phyloP scores from a whole-genome alignment of 2,797 vertebrate genomes.

The Florisuga fusca region DNA sequence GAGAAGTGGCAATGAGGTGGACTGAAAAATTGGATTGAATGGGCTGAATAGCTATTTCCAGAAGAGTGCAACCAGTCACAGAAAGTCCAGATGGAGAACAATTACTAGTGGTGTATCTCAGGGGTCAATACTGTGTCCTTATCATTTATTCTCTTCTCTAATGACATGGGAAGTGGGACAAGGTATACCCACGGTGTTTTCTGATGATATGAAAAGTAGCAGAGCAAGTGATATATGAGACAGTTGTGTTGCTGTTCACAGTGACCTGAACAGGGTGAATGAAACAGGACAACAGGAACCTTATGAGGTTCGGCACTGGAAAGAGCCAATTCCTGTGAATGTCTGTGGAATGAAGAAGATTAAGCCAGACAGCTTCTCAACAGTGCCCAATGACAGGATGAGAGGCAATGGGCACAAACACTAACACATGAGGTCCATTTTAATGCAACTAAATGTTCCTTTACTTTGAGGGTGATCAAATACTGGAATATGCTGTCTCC shows the following conservation, averaged over 20 bases:
- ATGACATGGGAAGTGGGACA: background rate
- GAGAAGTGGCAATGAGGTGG: background rate
- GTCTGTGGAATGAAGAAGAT: background rate
- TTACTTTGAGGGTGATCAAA: background rate
- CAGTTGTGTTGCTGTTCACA: background rate
- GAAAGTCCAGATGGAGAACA: background rate
- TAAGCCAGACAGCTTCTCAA: background rate
- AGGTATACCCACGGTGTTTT: background rate
- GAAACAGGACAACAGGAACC: background rate
- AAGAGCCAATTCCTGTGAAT: background rate
- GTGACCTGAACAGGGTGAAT: background rate
- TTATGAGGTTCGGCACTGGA: background rate
- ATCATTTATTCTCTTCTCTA: background rate
- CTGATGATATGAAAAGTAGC: background rate
- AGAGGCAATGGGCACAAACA: background rate
- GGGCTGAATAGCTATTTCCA: background rate
- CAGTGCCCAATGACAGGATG: background rate
- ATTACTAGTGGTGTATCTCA: too few species aligned
- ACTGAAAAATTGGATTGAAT: background rate
- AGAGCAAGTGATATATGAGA: accelerated
- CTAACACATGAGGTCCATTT: background rate
- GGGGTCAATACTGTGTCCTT: background rate
- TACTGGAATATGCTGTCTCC: background rate
- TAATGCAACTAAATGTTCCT: background rate
- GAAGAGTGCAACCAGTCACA: background rate